These are phyloP conservation scores for Antitype chi DNA, from an alignment of 2,888 invertebrate genomes.

Conservation along the genomic window DNA sequence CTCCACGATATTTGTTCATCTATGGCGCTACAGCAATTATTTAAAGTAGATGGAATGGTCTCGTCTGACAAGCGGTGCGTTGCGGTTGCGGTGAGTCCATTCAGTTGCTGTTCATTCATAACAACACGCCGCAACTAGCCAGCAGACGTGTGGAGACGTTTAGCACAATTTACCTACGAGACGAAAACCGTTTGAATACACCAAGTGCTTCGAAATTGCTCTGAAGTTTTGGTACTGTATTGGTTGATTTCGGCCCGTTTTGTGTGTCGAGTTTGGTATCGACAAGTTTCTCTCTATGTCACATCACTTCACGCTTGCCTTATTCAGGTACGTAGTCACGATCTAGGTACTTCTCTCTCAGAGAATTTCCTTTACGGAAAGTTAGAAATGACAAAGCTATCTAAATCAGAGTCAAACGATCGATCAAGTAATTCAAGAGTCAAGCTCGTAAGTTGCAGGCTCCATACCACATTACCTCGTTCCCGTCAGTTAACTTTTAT, in stretches of 20 bases:
- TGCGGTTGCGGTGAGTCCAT: slow-evolving; percentile 83
- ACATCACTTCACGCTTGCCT: slow-evolving; percentile 15
- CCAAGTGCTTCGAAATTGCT: slow-evolving; percentile 37
- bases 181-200: slow-evolving; percentile 34
- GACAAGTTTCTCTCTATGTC: background rate
- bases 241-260: slow-evolving; percentile 6
- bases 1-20: slow-evolving; percentile 51
- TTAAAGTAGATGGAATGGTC: slow-evolving; percentile 63
- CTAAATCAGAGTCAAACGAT: slow-evolving; percentile 31
- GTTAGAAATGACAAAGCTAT: slow-evolving; percentile 6
- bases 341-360: slow-evolving; percentile 14
- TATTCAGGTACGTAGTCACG: slow-evolving; percentile 30
- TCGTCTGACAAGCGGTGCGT: slow-evolving; percentile 65
- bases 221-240: slow-evolving; percentile 44
- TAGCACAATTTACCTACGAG: slow-evolving; percentile 74
- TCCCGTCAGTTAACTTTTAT: slow-evolving; percentile 57
- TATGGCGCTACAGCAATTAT: slow-evolving; percentile 64
- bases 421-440: slow-evolving; percentile 39
- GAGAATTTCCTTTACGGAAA: slow-evolving; percentile 5
- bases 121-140: slow-evolving; percentile 70
- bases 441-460: slow-evolving; percentile 15
- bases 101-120: slow-evolving; percentile 77
- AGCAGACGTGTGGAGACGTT: slow-evolving; percentile 75
- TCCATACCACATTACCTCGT: slow-evolving; percentile 38
- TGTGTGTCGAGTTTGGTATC: background rate